Base-by-base conservation (phyloP, 2,113 vertebrate species). In the Rissa tridactyla region DNA sequence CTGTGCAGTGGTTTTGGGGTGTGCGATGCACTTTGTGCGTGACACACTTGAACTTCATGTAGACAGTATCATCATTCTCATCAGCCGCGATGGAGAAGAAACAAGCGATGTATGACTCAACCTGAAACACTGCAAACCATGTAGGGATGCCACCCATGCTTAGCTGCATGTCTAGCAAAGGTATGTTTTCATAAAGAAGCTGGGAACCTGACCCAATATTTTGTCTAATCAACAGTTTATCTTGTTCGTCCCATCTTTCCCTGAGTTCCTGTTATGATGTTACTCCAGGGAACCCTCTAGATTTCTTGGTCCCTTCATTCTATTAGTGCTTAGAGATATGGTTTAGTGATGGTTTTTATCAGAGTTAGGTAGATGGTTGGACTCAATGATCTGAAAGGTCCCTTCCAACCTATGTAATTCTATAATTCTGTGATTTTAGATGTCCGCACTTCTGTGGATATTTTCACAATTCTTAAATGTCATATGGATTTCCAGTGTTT, bases 11-110 rank as follows among this genome's bases (percentile, higher is more conserved):
- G 1, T 14, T 86, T 82, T 46, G 65, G 21, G 9, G n/a, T 27
- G 6, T 19, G 8, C 29, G 34, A 42, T 51, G 25, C 30, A 15
- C 30, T 70, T 78, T 1, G 5, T 23, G 17, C 10, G 14, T 32
- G 5, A 60, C 36, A 58, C 5, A 8, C 26, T 27, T 49, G 23
- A 87, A n/a, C 9, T 21, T 91, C 1, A 0, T 9, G 17, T 36
- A 71, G 11, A 30, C 65, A 20, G 2, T 29, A 20, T 32, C 57
- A 58, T 42, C 19, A 36, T 54, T 68, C 30, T 42, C n/a, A 76
- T 42, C 42, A 87, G 15, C 64, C 54, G 16, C 46, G 40, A 20
- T 1, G 6, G 9, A 57, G 49, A 55, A 88, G 30, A 77, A 64
- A 44, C 13, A 61, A 36, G 18, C 1, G 1, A 44, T 62, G 13